Percentiles rank a stretch among this genome's conserved stretches.
These are phyloP conservation scores for Cossypha dichroa DNA, from an alignment of 2,797 vertebrate species.

Conservation along the genomic window DNA sequence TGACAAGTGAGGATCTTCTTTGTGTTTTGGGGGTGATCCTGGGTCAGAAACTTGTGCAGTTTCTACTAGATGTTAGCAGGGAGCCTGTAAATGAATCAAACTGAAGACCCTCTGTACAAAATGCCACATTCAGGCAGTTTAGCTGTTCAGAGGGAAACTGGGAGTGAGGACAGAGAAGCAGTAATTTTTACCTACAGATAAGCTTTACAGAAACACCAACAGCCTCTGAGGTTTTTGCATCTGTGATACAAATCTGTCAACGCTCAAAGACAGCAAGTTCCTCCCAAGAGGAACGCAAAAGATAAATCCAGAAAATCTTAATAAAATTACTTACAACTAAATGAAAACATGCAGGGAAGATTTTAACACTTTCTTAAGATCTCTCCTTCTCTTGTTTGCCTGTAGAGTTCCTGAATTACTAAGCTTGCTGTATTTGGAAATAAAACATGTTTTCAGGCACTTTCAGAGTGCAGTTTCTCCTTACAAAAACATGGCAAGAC, in stretches of 20 bases:
- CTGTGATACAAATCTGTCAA: background rate
- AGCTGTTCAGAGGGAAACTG: background rate
- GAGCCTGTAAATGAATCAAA: background rate
- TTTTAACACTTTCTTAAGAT: background rate
- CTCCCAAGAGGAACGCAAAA: background rate
- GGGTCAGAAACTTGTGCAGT: background rate
- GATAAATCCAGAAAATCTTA: background rate
- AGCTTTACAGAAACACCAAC: background rate
- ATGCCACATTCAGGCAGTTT: background rate
- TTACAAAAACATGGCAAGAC: background rate
- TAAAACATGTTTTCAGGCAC: background rate
- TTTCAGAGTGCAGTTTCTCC: background rate
- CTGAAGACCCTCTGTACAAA: background rate
- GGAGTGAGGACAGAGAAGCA: background rate
- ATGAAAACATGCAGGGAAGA: background rate
- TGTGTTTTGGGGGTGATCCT: background rate
- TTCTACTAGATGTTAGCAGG: background rate
- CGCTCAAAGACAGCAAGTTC: background rate
- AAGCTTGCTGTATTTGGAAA: background rate
- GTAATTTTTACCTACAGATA: background rate
- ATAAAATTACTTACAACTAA: background rate
- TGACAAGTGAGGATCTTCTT: background rate
- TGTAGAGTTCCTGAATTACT: background rate
- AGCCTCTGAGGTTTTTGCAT: background rate
- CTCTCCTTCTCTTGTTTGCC: background rate